These are phyloP conservation scores for Grus americana DNA, from an alignment of 2,113 vertebrate genomes.

Conservation along the genomic window DNA sequence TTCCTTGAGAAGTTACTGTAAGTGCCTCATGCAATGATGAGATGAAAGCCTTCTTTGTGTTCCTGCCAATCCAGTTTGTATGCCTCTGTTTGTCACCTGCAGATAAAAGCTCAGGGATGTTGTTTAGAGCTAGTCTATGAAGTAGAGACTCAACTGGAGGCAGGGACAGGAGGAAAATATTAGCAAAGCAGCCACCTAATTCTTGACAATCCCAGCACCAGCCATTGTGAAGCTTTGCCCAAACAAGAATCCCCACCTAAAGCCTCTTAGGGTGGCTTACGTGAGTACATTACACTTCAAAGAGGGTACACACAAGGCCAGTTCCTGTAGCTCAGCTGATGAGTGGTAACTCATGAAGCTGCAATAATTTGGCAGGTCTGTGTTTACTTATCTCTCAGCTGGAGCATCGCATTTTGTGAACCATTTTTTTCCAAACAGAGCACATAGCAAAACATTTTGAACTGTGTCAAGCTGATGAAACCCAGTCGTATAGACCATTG, in stretches of 20 bases:
- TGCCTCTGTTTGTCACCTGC: conserved; percentile 64
- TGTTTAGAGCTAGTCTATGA: conserved; percentile 21
- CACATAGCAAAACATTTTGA: neutral
- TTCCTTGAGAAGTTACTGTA: conserved; percentile 62
- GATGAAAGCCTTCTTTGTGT: conserved; percentile 69
- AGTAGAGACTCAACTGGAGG: conserved; percentile 22
- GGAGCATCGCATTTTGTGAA: neutral
- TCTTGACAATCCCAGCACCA: conserved; percentile 22
- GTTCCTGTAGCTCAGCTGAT: neutral
- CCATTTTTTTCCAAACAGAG: neutral
- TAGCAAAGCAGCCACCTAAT: conserved; percentile 35
- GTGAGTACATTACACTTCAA: neutral
- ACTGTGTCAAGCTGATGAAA: neutral
- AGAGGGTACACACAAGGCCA: neutral
- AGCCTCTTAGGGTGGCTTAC: neutral
- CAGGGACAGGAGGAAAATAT: conserved; percentile 10
- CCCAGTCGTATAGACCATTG: neutral
- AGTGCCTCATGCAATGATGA: conserved; percentile 60
- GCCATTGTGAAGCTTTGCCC: conserved; percentile 13
- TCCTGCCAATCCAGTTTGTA: conserved; percentile 67
- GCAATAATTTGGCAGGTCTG: neutral
- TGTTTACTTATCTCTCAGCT: neutral
- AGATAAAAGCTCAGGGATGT: conserved; percentile 57
- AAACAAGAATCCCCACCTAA: neutral
- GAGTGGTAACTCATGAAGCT: neutral